Percentiles rank a stretch among this genome's conserved stretches.
Conservation (phyloP, 2,113 vertebrate genomes). For the Psittacula cyanocephala region DNA sequence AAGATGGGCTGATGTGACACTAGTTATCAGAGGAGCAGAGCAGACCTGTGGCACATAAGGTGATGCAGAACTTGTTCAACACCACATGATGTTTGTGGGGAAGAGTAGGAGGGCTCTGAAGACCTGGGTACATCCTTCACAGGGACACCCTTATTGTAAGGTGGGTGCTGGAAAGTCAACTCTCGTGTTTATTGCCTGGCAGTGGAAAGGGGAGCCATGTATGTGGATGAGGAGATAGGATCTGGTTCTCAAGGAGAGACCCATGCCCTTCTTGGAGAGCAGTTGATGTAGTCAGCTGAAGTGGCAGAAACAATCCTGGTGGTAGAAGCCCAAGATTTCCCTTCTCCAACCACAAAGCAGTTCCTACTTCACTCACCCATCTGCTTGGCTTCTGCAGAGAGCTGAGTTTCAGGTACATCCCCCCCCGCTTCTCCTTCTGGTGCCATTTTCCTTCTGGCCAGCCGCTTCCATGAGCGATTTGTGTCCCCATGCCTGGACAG, state of each 20-base stretch:
- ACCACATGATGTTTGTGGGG: rapidly evolving
- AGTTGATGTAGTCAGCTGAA: background rate
- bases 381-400: background rate
- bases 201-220: background rate
- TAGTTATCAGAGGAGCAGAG: background rate
- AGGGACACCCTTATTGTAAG: background rate
- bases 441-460: background rate
- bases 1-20: background rate
- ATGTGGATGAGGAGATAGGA: background rate
- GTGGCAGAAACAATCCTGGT: background rate
- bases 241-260: background rate
- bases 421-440: background rate
- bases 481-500: background rate
- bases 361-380: background rate
- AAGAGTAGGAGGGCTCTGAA: background rate
- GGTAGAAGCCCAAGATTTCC: background rate
- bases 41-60: background rate
- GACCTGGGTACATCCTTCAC: rapidly evolving
- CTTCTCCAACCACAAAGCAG: background rate
- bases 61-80: background rate
- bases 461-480: background rate
- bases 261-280: background rate
- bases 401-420: background rate
- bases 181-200: background rate
- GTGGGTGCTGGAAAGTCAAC: background rate